Percentiles rank a stretch among this genome's conserved stretches.
Conservation (phyloP, 1,140 invertebrate species). For the Sogatella furcifera region DNA sequence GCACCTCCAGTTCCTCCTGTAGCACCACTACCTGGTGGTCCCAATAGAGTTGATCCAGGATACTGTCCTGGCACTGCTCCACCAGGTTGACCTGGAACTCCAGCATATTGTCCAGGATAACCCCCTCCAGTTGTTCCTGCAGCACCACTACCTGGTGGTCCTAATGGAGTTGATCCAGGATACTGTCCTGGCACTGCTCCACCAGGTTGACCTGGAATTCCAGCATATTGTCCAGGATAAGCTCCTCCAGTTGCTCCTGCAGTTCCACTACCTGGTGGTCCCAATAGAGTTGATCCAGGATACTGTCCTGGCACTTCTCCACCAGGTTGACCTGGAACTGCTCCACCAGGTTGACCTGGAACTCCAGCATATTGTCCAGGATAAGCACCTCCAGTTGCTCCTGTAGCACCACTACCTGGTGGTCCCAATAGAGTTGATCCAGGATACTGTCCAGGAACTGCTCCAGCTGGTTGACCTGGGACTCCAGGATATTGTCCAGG, state of each 20-base stretch:
- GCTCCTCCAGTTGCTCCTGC: neutral
- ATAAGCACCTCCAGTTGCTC: neutral
- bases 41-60: neutral
- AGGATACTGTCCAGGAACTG: constrained; percentile 8
- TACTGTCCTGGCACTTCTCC: neutral
- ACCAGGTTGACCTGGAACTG: constrained; percentile 14
- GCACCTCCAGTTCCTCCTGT: too few species aligned
- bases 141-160: too few species aligned
- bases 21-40: neutral
- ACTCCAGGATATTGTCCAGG: neutral
- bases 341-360: too few species aligned
- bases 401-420: constrained; percentile 8
- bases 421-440: neutral
- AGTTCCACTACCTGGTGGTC: too few species aligned
- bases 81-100: neutral
- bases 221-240: constrained; percentile 15
- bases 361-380: too few species aligned
- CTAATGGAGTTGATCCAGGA: neutral
- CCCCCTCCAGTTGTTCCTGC: too few species aligned
- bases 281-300: too few species aligned
- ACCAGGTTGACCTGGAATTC: too few species aligned
- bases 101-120: constrained; percentile 9
- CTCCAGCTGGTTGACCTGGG: constrained; percentile 8
- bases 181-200: constrained; percentile 12
- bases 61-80: constrained; percentile 10